Evolutionary conservation across 2,888 invertebrate genomes (phyloP).

Genomic region (Xylota segnis): DNA sequence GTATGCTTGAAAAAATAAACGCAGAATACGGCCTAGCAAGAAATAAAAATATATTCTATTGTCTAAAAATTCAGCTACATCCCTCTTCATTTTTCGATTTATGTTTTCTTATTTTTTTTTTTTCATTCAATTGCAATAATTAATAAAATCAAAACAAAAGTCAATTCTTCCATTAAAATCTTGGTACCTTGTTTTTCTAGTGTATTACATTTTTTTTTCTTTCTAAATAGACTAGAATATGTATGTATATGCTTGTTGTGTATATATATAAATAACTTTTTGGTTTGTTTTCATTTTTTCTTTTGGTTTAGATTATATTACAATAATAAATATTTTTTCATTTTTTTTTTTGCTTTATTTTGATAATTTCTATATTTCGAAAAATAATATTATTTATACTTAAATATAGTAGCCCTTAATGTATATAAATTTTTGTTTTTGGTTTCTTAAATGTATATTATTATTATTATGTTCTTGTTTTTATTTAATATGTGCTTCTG

Average conservation of each 20-base stretch:
- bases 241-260: slow-evolving; percentile 75
- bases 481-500: slow-evolving; percentile 66
- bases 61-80: slow-evolving; percentile 57
- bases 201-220: slow-evolving; percentile 46
- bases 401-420: slow-evolving; percentile 74
- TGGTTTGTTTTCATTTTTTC: slow-evolving; percentile 42
- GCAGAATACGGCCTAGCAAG: slow-evolving; percentile 44
- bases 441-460: slow-evolving; percentile 60
- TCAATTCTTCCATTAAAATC: slow-evolving; percentile 56
- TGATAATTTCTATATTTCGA: slow-evolving; percentile 72
- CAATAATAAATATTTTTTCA: slow-evolving; percentile 70
- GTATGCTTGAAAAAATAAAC: slow-evolving; percentile 55
- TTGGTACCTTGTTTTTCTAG: slow-evolving; percentile 74
- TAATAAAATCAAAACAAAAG: slow-evolving; percentile 23
- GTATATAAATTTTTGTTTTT: slow-evolving; percentile 60
- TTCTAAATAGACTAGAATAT: slow-evolving; percentile 73
- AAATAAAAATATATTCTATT: slow-evolving; percentile 45
- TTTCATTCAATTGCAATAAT: slow-evolving; percentile 17
- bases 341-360: slow-evolving; percentile 56
- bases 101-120: no score
- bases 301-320: slow-evolving; percentile 69
- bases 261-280: slow-evolving; percentile 74
- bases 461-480: slow-evolving; percentile 53
- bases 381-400: slow-evolving; percentile 76
- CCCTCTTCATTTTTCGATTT: slow-evolving; percentile 31